phyloP scores from a whole-genome alignment of 2,113 vertebrate genomes.

The Suricata suricatta region DNA sequence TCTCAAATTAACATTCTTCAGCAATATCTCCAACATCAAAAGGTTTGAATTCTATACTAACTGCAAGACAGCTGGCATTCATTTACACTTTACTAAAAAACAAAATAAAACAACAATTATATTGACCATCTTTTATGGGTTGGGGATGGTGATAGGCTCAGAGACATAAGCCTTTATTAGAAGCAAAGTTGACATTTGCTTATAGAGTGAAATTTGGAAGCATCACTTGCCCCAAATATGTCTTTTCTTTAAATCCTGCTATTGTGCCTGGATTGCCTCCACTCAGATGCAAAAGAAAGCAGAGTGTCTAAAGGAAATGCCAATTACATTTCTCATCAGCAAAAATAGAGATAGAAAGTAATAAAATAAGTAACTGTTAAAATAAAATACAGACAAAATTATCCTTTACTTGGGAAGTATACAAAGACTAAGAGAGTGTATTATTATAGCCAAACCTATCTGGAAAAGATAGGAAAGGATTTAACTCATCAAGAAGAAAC shows the following conservation, averaged over 20 bases:
- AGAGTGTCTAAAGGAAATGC: not conserved
- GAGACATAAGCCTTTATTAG: not conserved
- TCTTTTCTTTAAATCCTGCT: not conserved
- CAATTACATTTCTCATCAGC: not conserved
- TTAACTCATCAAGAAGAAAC: not conserved
- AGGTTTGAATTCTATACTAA: not conserved
- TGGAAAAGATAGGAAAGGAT: not conserved
- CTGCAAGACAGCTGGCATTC: not conserved
- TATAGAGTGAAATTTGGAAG: not conserved
- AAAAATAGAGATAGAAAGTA: not conserved
- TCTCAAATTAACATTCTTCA: not conserved
- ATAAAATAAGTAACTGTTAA: not conserved
- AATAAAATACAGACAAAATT: not conserved
- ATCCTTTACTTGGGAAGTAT: not conserved
- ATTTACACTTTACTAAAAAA: not conserved
- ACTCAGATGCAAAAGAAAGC: not conserved
- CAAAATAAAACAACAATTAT: not conserved
- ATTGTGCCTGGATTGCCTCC: not conserved
- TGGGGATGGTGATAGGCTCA: not conserved
- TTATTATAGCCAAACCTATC: not conserved
- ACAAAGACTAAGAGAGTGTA: not conserved
- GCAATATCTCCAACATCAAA: not conserved
- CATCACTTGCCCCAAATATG: not conserved
- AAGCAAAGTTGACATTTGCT: not conserved
- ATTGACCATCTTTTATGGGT: not conserved